These are phyloP conservation scores for Trissonchulus latispiculum DNA, from an alignment of 2,888 invertebrate genomes.

Conservation along the genomic window DNA sequence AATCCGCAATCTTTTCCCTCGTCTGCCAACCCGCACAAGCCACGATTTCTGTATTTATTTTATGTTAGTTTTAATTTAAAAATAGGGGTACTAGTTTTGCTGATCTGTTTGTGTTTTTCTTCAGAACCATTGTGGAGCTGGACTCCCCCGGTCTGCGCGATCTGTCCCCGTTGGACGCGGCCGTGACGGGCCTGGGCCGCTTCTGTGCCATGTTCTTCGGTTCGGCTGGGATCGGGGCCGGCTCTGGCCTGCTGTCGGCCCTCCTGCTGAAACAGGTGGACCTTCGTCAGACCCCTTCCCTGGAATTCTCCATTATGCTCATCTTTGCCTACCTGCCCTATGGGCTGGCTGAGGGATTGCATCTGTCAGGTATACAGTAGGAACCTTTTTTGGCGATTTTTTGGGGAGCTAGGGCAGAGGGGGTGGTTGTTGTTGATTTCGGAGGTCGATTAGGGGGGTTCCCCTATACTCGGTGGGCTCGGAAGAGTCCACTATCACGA, in stretches of 20 bases:
- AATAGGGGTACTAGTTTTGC: too few species aligned
- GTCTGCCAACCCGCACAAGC: too few species aligned
- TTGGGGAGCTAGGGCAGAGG: too few species aligned
- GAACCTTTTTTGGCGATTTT: too few species aligned
- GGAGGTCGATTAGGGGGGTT: too few species aligned
- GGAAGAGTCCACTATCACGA: too few species aligned
- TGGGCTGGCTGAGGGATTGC: conserved; percentile 90
- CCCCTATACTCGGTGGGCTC: too few species aligned
- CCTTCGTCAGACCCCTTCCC: conserved; percentile 86
- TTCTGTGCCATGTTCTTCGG: conserved; percentile 98
- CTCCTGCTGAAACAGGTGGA: conserved; percentile 86
- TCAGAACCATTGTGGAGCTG: conserved; percentile 44
- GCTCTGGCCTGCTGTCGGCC: conserved; percentile 85
- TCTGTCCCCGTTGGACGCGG: conserved; percentile 55
- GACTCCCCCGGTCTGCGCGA: conserved; percentile 49
- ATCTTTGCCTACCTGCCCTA: conserved; percentile 98
- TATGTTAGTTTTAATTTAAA: too few species aligned
- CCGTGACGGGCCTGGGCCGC: conserved; percentile 56
- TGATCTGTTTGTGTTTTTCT: too few species aligned
- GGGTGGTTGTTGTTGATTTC: too few species aligned
- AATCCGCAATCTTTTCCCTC: too few species aligned
- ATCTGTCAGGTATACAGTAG: conserved; percentile 81
- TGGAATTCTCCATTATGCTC: conserved; percentile 96
- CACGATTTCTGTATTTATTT: too few species aligned
- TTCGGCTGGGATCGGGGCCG: conserved; percentile 88